A percentile compares a stretch with the other conserved stretches of the same genome.
phyloP scores from a whole-genome alignment of 2,797 vertebrate genomes.

The Alectoris magna region DNA sequence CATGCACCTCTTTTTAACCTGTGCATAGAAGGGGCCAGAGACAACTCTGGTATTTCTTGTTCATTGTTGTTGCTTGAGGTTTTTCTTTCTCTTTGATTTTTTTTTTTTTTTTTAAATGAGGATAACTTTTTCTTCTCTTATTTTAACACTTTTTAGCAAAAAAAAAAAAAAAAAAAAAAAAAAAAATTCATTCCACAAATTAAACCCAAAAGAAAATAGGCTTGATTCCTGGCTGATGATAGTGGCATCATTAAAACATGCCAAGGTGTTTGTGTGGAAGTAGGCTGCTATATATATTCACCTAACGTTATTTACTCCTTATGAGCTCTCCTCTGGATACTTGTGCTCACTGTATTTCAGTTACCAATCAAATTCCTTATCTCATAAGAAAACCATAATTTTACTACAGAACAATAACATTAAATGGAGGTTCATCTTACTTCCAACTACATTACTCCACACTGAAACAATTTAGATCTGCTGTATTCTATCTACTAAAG shows the following conservation, averaged over 20 bases:
- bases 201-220: neutral
- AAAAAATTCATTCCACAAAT: neutral
- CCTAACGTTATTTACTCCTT: constrained; percentile 5
- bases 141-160: neutral
- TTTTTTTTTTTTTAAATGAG: neutral
- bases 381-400: neutral
- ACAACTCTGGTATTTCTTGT: neutral
- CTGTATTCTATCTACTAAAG: neutral
- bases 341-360: neutral
- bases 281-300: neutral
- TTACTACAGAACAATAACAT: neutral
- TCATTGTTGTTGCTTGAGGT: too few species aligned
- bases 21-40: neutral
- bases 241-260: neutral
- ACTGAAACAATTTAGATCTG: neutral
- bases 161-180: neutral
- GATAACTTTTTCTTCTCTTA: neutral
- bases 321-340: neutral
- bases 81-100: neutral
- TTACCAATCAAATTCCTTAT: neutral
- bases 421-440: neutral
- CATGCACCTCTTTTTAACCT: neutral
- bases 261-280: neutral
- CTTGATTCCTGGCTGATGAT: neutral
- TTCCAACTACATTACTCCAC: neutral